Conservation (phyloP, 2,888 invertebrate genomes). For the Dyspetes luteomarginatus region DNA sequence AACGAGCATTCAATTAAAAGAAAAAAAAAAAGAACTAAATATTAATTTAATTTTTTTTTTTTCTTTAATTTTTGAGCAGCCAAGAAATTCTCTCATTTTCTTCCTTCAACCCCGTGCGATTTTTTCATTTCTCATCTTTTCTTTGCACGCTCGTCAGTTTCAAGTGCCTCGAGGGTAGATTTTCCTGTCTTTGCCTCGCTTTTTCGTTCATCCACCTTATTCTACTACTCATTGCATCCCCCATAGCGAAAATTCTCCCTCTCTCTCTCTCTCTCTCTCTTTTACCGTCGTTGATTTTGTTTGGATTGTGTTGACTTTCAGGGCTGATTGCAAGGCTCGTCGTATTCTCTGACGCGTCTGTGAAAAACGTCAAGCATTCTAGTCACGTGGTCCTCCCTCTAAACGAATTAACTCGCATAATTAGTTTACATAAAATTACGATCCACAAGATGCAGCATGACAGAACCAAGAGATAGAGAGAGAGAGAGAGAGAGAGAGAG, state of each 20-base stretch:
- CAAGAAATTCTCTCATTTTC: conserved; percentile 14
- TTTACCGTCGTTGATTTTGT: conserved; percentile 69
- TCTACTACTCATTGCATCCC: not conserved
- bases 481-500: not conserved
- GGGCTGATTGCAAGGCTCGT: conserved; percentile 70
- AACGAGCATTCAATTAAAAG: too few species aligned
- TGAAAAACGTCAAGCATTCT: conserved; percentile 65
- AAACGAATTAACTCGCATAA: conserved; percentile 75
- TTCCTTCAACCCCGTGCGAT: conserved; percentile 2
- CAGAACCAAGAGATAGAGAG: not conserved
- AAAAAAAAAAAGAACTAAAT: not conserved
- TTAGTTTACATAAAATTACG: conserved; percentile 78
- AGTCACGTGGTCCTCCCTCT: conserved; percentile 67
- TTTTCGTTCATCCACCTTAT: conserved; percentile 17
- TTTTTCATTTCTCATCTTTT: conserved; percentile 26
- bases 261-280: conserved; percentile 53
- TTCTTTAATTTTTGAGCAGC: not conserved
- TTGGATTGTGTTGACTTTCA: conserved; percentile 69
- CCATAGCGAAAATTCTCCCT: conserved; percentile 33
- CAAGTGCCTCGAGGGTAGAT: conserved; percentile 1
- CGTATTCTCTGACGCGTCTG: conserved; percentile 23
- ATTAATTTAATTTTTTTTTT: not conserved
- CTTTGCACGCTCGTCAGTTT: conserved; percentile 22
- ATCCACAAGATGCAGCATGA: not conserved
- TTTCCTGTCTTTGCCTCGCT: conserved; percentile 8